phyloP scores from a whole-genome alignment of 1,140 invertebrate species.

The Zaprionus tsacasi region DNA sequence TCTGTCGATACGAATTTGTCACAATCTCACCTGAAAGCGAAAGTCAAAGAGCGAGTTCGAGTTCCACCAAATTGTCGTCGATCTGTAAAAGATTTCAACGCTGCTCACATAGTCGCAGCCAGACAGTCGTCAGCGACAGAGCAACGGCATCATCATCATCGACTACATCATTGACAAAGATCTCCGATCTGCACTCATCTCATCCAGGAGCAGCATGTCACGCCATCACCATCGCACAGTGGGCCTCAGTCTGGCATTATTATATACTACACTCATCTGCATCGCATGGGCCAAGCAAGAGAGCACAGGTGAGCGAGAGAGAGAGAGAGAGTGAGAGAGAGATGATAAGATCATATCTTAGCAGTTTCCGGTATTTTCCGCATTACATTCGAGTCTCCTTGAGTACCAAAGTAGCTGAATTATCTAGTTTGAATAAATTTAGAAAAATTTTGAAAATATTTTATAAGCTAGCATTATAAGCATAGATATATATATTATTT shows the following conservation, averaged over 20 bases:
- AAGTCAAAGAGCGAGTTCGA: not conserved
- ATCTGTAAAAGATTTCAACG: not conserved
- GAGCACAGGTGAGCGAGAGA: not conserved
- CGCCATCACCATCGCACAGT: not conserved
- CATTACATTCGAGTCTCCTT: too few relatives aligned
- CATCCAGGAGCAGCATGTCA: not conserved
- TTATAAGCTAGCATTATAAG: too few relatives aligned
- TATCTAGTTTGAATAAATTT: too few relatives aligned
- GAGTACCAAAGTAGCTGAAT: too few relatives aligned
- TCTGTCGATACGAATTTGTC: constrained; percentile 4
- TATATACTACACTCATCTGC: not conserved
- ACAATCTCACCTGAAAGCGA: not conserved
- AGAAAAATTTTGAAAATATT: too few relatives aligned
- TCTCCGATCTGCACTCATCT: not conserved
- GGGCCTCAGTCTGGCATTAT: not conserved
- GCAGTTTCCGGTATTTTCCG: too few relatives aligned
- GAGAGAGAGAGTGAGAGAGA: not conserved
- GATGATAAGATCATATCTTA: too few relatives aligned
- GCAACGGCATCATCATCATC: too few relatives aligned
- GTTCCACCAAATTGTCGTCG: not conserved
- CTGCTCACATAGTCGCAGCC: not conserved
- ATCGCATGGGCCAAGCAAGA: not conserved
- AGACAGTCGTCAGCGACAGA: not conserved
- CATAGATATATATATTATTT: too few relatives aligned
- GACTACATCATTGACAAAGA: not conserved